Evolutionary conservation across 2,888 invertebrate genomes (phyloP).

Genomic region (Frankliniella fusca): DNA sequence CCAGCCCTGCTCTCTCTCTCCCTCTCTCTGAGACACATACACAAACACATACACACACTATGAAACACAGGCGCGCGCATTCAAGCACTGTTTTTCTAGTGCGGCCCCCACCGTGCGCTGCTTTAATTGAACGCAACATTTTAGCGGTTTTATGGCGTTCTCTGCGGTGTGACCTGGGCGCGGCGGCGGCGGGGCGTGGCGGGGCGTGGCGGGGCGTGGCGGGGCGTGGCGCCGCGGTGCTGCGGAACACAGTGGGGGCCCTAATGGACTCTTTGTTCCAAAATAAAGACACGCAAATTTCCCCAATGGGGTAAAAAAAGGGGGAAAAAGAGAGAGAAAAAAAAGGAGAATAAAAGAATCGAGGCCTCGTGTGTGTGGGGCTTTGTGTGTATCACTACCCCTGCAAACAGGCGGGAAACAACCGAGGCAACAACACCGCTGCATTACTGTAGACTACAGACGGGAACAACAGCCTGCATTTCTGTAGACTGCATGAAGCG

Average conservation of each 20-base stretch:
- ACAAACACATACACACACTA: too few relatives aligned
- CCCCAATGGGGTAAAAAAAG: neutral
- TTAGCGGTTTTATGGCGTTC: conserved; percentile 24
- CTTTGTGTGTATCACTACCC: neutral
- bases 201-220: neutral
- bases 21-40: too few relatives aligned
- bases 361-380: neutral
- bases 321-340: neutral
- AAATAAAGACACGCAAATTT: conserved; percentile 26
- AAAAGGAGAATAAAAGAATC: neutral
- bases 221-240: neutral
- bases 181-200: neutral
- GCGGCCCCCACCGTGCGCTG: neutral
- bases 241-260: neutral
- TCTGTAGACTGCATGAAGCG: too few relatives aligned
- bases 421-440: too few relatives aligned
- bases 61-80: too few relatives aligned
- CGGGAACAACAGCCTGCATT: too few relatives aligned
- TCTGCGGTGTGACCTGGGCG: conserved; percentile 17
- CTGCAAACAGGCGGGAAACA: neutral
- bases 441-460: too few relatives aligned
- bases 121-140: conserved; percentile 22
- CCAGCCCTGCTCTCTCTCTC: too few relatives aligned
- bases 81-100: neutral
- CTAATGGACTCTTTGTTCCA: conserved; percentile 26